Base-by-base conservation (phyloP, 2,113 vertebrate species). In the Gadus chalcogrammus region DNA sequence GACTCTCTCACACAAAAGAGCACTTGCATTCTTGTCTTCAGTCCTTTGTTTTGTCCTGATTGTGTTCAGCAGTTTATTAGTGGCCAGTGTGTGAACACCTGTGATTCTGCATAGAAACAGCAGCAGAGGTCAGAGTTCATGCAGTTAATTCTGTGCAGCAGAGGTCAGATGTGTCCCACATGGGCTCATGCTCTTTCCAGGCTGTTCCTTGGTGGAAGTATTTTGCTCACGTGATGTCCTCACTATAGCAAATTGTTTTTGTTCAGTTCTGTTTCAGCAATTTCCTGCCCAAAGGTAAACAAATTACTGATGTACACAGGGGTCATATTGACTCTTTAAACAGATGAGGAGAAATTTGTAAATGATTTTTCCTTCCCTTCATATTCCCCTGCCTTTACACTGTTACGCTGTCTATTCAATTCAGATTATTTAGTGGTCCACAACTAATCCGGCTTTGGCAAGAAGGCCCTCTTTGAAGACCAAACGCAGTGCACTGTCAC, bases 241-340 rank as follows among this genome's bases (percentile, higher is more conserved):
- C 42, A 48, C 6, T 9, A 48, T 48, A 48, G 42, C 9, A 48
- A 48, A 48, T 48, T 2, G 8, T 48, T 48, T 48, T 48, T 2
- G 5, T 61, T 61, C 24, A 64, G 42, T 75, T 66, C 42, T 64
- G 55, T 65, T 48, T 67, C 17, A 78, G 56, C 77, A 66, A 81
- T 76, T 24, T 79, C 66, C 76, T 79, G 76, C 75, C 78, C 18
- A 79, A 55, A 73, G 62, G 73, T 69, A 79, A 83, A 81, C 75
- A 82, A 76, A 61, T 27, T 70, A 17, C 75, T 69, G 48, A 72
- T 56, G 38, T 71, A 27, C 31, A 12, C 11, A 58, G 60, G 20
- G 52, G 27, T 56, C 38, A 24, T 20, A 56, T 69, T 58, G 63
- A 83, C 71, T 64, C 5, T 8, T 83, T 61, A 56, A 74, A 72